phyloP scores from a whole-genome alignment of 2,113 vertebrate species.

The Terrapene triunguis region DNA sequence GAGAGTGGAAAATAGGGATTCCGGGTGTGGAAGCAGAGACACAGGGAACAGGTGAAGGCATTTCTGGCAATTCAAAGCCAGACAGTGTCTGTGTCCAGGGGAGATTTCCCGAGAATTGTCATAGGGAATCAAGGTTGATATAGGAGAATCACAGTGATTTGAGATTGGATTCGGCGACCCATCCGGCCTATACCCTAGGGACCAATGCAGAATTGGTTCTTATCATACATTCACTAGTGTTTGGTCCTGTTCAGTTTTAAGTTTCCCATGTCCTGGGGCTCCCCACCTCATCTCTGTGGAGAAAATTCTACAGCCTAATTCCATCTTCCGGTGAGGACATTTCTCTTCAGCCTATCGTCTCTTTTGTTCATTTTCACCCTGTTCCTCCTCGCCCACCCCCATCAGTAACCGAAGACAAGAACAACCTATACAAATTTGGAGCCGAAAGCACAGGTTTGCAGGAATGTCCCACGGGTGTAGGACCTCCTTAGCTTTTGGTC shows the following conservation, averaged over 20 bases:
- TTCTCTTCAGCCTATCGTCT: rapidly evolving
- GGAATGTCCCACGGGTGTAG: background rate
- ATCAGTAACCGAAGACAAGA: background rate
- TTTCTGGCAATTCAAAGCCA: background rate
- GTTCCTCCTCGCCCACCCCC: background rate
- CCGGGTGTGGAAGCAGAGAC: background rate
- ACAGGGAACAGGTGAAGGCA: background rate
- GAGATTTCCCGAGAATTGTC: background rate
- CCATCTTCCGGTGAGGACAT: background rate
- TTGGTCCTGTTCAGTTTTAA: background rate
- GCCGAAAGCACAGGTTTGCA: rapidly evolving
- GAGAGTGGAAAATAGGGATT: background rate
- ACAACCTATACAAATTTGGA: background rate
- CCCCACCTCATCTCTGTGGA: rapidly evolving
- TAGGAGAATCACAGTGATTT: background rate
- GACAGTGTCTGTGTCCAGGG: background rate
- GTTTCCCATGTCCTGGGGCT: background rate
- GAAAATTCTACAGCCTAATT: background rate
- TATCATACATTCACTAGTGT: background rate
- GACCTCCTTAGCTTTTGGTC: background rate
- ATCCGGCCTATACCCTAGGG: background rate
- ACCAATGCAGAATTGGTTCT: background rate
- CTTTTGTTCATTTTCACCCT: background rate
- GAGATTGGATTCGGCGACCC: background rate
- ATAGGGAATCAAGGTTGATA: rapidly evolving